Conservation (phyloP, 2,888 invertebrate species). For the Ferrisia virgata region DNA sequence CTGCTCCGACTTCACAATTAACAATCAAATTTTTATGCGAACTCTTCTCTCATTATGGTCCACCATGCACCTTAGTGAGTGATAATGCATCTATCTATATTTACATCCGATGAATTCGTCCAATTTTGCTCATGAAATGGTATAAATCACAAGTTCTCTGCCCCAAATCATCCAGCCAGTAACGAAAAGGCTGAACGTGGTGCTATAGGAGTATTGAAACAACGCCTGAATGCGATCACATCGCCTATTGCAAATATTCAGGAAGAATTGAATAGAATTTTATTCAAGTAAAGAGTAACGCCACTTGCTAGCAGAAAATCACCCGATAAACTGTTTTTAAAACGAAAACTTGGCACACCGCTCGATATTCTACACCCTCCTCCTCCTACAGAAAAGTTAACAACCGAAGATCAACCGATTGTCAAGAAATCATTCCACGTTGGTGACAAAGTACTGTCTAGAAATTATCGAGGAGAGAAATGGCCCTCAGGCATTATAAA, state of each 20-base stretch:
- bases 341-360: neutral
- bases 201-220: neutral
- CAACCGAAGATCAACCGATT: too few relatives aligned
- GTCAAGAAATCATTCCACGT: too few relatives aligned
- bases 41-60: slow-evolving; percentile 28
- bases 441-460: too few relatives aligned
- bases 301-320: slow-evolving; percentile 47
- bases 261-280: slow-evolving; percentile 46
- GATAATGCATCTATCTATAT: slow-evolving; percentile 36
- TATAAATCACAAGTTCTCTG: neutral
- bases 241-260: slow-evolving; percentile 36
- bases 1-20: neutral
- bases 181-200: slow-evolving; percentile 15
- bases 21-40: slow-evolving; percentile 12
- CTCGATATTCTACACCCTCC: neutral
- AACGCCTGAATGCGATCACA: slow-evolving; percentile 9
- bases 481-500: too few relatives aligned
- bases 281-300: slow-evolving; percentile 47
- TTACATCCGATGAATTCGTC: neutral
- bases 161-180: too few relatives aligned
- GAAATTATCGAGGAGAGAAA: too few relatives aligned
- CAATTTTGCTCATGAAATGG: neutral
- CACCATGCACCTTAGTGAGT: neutral
- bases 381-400: neutral
- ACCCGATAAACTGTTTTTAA: slow-evolving; percentile 47